Conservation (phyloP, 2,797 vertebrate genomes). For the Gephyroberyx darwinii region DNA sequence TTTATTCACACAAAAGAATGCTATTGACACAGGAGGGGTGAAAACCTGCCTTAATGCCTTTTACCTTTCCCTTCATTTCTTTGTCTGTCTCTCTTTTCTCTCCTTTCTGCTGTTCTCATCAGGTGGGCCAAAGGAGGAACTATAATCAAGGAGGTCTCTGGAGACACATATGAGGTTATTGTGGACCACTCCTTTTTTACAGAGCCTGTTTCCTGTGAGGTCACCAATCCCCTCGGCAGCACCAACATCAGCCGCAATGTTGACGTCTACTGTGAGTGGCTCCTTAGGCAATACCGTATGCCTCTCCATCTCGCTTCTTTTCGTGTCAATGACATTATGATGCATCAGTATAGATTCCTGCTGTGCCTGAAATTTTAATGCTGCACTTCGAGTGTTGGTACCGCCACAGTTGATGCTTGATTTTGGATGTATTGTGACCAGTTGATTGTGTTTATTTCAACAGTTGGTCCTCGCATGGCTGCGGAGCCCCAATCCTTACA, state of each 20-base stretch:
- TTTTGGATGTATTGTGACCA: conserved; percentile 14
- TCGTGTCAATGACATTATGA: conserved; percentile 9
- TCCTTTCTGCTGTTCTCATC: conserved; percentile 33
- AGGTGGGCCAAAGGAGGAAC: conserved; percentile 98
- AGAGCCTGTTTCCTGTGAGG: conserved; percentile 95
- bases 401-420: conserved; percentile 8
- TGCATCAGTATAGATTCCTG: conserved; percentile 15
- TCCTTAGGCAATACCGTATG: background rate
- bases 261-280: conserved; percentile 96
- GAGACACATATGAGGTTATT: conserved; percentile 91
- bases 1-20: conserved; percentile 75
- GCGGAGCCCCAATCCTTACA: conserved; percentile 94
- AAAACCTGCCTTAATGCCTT: conserved; percentile 53
- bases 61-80: conserved; percentile 29
- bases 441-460: conserved; percentile 37
- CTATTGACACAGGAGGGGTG: conserved; percentile 60
- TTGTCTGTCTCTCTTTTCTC: conserved; percentile 18
- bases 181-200: conserved; percentile 98
- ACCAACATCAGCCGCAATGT: conserved; percentile 97
- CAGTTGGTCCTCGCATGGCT: conserved; percentile 96
- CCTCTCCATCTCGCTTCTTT: background rate
- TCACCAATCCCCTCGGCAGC: conserved; percentile 94
- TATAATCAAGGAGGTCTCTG: conserved; percentile 91
- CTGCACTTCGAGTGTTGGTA: conserved; percentile 6
- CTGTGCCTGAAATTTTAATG: conserved; percentile 14